These are phyloP conservation scores for Copidosoma floridanum DNA, from an alignment of 1,140 invertebrate species.

Conservation along the genomic window DNA sequence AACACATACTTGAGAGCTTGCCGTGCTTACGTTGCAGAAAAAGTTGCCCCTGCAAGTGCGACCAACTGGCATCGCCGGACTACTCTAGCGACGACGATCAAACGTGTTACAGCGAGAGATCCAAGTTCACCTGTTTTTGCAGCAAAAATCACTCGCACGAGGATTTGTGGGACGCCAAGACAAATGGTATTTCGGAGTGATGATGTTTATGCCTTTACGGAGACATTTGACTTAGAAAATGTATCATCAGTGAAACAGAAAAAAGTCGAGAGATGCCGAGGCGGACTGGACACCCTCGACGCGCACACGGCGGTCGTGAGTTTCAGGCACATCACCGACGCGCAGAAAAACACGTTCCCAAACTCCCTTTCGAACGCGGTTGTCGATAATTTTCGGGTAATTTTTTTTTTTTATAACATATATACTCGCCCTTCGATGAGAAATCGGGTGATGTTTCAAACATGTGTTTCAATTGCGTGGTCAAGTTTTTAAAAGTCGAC, in stretches of 20 bases:
- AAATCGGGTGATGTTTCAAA: no score
- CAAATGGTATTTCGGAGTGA: no score
- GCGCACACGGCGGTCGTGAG: not conserved
- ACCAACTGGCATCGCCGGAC: not conserved
- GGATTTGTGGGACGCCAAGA: not conserved
- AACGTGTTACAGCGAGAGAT: not conserved
- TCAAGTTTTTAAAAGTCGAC: slow-evolving; percentile 7
- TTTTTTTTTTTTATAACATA: no score
- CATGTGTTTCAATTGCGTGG: no score
- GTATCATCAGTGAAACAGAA: not conserved
- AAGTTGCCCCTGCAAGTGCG: not conserved
- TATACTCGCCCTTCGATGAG: no score
- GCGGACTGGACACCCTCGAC: not conserved
- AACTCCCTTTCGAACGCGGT: not conserved
- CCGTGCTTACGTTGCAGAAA: no score
- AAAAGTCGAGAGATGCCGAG: not conserved
- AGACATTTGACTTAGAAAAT: no score
- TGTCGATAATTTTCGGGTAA: not conserved
- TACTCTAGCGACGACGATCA: not conserved
- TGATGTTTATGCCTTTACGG: no score
- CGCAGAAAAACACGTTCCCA: not conserved
- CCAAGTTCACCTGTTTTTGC: slow-evolving; percentile 2
- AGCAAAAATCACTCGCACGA: slow-evolving; percentile 14
- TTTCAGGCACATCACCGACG: not conserved
- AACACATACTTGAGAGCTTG: no score